These are phyloP conservation scores for Dryococelus australis DNA, from an alignment of 2,888 invertebrate species.

Conservation along the genomic window DNA sequence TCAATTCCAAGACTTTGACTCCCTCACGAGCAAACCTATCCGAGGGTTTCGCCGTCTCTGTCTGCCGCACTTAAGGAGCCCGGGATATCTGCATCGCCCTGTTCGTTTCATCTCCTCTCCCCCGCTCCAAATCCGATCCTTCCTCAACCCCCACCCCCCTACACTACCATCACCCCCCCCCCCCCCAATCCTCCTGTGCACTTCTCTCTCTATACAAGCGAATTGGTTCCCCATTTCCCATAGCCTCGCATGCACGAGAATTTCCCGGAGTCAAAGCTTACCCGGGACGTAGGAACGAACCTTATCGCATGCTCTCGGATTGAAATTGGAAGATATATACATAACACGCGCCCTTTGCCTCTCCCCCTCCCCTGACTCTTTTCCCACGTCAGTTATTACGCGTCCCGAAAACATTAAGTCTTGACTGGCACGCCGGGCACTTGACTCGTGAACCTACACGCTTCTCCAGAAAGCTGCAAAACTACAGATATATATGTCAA, in stretches of 20 bases:
- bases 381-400: slow-evolving; percentile 35
- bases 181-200: too few species aligned
- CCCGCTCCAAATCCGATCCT: slow-evolving; percentile 23
- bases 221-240: slow-evolving; percentile 45
- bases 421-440: background rate
- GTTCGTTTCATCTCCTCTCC: slow-evolving; percentile 37
- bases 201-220: slow-evolving; percentile 39
- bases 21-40: slow-evolving; percentile 32
- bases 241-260: slow-evolving; percentile 38
- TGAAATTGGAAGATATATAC: slow-evolving; percentile 29
- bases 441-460: background rate
- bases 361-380: background rate
- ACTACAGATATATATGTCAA: too few species aligned
- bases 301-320: slow-evolving; percentile 35
- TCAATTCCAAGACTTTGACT: slow-evolving; percentile 40
- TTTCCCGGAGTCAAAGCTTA: slow-evolving; percentile 41
- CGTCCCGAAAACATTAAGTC: slow-evolving; percentile 34
- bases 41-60: slow-evolving; percentile 31
- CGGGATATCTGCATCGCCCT: slow-evolving; percentile 35
- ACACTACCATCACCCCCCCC: slow-evolving; percentile 33
- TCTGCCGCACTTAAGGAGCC: slow-evolving; percentile 34
- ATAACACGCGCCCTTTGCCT: background rate
- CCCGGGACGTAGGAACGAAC: slow-evolving; percentile 25
- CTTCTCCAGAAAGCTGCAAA: too few species aligned
- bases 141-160: slow-evolving; percentile 16